A percentile compares a stretch with the other conserved stretches of the same genome.
These are phyloP conservation scores for Montipora capricornis DNA, from an alignment of 64 coral and sea anemone genomes.

Conservation along the genomic window DNA sequence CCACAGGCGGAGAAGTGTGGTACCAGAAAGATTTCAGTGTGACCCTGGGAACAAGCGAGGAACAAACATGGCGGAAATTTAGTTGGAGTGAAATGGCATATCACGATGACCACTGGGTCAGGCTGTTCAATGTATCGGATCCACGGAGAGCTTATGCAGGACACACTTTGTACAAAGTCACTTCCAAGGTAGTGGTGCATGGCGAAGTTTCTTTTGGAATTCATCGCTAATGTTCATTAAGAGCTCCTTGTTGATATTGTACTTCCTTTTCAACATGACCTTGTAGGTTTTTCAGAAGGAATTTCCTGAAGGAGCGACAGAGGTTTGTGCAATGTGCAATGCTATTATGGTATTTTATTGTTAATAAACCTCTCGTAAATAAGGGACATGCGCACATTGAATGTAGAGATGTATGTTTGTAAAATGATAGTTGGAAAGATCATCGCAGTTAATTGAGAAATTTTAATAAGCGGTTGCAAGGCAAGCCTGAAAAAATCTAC, in stretches of 20 bases:
- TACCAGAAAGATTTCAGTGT: too few species aligned
- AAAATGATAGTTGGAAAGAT: too few species aligned
- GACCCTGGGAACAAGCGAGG: not conserved
- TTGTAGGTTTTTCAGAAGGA: slow-evolving; percentile 87
- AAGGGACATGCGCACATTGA: too few species aligned
- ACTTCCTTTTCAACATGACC: not conserved
- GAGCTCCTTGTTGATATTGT: too few species aligned
- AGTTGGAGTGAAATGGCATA: not conserved
- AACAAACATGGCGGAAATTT: not conserved
- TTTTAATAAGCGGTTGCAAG: too few species aligned
- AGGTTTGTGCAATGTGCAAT: slow-evolving; percentile 44
- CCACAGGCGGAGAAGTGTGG: too few species aligned
- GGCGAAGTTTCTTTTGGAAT: not conserved
- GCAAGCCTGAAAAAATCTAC: too few species aligned
- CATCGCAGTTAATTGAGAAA: too few species aligned
- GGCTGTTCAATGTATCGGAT: slow-evolving; percentile 92
- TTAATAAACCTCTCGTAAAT: not conserved
- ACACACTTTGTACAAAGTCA: slow-evolving; percentile 76
- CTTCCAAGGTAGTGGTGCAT: slow-evolving; percentile 37
- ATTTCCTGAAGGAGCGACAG: slow-evolving; percentile 81
- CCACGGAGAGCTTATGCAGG: slow-evolving; percentile 88
- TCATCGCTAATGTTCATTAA: not conserved
- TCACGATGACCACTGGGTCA: slow-evolving; percentile 76
- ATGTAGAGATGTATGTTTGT: too few species aligned
- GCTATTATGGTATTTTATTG: not conserved